Base-by-base conservation (phyloP, 2,797 vertebrate species). In the Enteromius anoplus region DNA sequence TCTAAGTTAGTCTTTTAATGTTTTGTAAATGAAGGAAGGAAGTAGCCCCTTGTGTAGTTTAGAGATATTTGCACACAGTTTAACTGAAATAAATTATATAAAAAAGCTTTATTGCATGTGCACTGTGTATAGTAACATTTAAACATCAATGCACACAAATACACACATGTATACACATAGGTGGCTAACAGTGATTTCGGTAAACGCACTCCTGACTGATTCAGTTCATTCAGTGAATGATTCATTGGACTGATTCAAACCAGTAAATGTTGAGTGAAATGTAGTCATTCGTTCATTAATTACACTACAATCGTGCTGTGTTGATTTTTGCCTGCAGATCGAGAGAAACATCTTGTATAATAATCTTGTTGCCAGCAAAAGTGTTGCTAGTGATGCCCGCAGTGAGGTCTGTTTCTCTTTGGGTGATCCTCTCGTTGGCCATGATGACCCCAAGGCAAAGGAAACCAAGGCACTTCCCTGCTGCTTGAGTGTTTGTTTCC, bases 401-500 rank as follows among this genome's bases (percentile, higher is more conserved):
- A 78, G 78, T 81, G 80, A 78, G 68, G 84, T 80, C 73, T 51
- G 60, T 58, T 64, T 60, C 37, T 32, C 29, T 47, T 68, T 45
- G 45, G 71, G 85, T n/a, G 29, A 81, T 65, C 75, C 83, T 75
- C 69, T 88, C 75, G 47, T 78, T 51, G n/a, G 69, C 55, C 40
- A 75, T n/a, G 83, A 86, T 78, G 85, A 83, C 83, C 81, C 47
- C 32, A 58, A 73, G 82, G 78, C 70, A 85, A 85, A 77, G 86
- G 84, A 85, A 86, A 71, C 81, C 62, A 69, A 85, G 80, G 79
- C 79, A 82, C 72, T 87, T 88, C 85, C 78, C 86, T 70, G 77
- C 85, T 77, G 85, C 82, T 34, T 53, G 77, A 73, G 34, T 88
- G 72, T 86, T 88, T 90, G 80, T 86, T 86, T 91, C 83, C 66